Evolutionary conservation across 2,113 vertebrate species (phyloP), one percentile per base, ranked within the genome.

Genomic region (Sinocyclocheilus rhinocerous): DNA sequence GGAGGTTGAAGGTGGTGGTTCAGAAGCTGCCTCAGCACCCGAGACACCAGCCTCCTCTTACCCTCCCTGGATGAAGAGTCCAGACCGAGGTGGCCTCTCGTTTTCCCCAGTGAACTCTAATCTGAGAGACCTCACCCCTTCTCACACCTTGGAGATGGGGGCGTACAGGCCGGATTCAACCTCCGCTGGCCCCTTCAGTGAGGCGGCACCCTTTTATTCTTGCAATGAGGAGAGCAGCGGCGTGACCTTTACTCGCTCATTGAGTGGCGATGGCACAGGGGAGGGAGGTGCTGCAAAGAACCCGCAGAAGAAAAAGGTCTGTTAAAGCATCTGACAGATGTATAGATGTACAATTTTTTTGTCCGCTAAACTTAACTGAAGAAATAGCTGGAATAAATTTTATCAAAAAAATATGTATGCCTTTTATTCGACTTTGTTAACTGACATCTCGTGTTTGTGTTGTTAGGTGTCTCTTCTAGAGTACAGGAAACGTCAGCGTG

Each of bases 281-380:
- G 96, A 94, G 89, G 96, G 93, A 80, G 92, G 96, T 65, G 96
- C 95, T 1, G 94, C 96, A 57, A 97, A 97, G 92, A 98, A 99
- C 91, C 98, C 98, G 84, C 98, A 99, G 91, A 99, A 99, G 97
- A 99, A 99, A 95, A 99, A 99, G 97, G 98, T 97, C 10, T 67
- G 13, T 61, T 77, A 18, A 26, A 52, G 75, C 0, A 8, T 18
- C 42, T 75, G 10, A 2, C 36, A 24, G 13, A 52, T 75, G 22
- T 8, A 75, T 13, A 45, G 6, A 45, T 12, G 11, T 36, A 36
- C 36, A 36, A 36, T 36, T 9, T 45, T 45, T 45, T 45, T 36
- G 18, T 12, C 36, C 0, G 10, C 33, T 70, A 36, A 36, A 36
- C 16, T 39, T 11, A 22, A 33, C 26, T 33, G 26, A 18, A 18